Conservation (phyloP, 2,797 vertebrate species). For the Clamator glandarius region DNA sequence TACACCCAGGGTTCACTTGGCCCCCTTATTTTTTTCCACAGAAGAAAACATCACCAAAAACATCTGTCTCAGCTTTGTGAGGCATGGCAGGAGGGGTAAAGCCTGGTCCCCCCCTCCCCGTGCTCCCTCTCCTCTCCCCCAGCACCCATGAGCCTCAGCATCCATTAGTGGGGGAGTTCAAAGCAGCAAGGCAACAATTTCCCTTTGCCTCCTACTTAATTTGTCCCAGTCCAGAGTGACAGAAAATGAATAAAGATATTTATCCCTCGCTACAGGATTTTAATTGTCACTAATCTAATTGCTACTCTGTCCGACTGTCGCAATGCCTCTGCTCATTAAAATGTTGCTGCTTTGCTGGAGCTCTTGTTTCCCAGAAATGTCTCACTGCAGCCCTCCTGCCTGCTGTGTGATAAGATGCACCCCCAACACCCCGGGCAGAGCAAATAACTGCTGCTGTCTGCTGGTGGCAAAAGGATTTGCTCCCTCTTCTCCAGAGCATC, state of each 20-base stretch:
- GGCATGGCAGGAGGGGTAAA: not conserved
- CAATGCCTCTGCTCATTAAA: conserved; percentile 69
- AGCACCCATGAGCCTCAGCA: not conserved
- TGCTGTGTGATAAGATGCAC: not conserved
- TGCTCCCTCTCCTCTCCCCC: not conserved
- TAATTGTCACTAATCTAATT: conserved; percentile 80
- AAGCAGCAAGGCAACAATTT: conserved; percentile 59
- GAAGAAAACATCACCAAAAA: not conserved
- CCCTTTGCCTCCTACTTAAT: conserved; percentile 39
- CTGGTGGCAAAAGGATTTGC: not conserved
- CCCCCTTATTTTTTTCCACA: not conserved
- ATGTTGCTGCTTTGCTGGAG: conserved; percentile 47
- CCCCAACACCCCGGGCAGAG: not conserved
- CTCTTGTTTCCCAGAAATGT: conserved; percentile 11
- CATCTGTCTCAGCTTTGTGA: not conserved
- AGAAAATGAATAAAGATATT: conserved; percentile 69
- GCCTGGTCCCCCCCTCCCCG: fast-evolving
- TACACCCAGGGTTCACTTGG: not conserved
- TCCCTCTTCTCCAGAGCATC: not conserved
- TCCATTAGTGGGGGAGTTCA: not conserved
- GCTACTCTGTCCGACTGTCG: conserved; percentile 64
- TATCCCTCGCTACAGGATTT: conserved; percentile 72
- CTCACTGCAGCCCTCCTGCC: conserved; percentile 1
- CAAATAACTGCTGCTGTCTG: not conserved
- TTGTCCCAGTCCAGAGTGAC: conserved; percentile 55